These are phyloP conservation scores for Pseudochaenichthys georgianus DNA, from an alignment of 2,797 vertebrate species.

Conservation along the genomic window DNA sequence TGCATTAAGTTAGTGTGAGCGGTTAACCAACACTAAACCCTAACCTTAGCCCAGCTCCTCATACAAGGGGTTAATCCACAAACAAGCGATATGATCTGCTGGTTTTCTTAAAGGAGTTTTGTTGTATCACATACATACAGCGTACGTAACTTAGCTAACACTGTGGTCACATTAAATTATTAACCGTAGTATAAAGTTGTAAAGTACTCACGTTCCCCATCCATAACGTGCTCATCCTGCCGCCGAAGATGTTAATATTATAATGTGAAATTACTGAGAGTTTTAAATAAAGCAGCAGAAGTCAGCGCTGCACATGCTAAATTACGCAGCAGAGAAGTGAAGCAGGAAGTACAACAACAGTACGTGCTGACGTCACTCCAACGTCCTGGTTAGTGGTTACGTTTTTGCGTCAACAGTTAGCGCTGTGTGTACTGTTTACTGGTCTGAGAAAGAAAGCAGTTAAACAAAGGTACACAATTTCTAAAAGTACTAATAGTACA, in stretches of 20 bases:
- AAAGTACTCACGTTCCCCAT: conserved; percentile 82
- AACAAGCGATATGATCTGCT: background rate
- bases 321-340: background rate
- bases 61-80: background rate
- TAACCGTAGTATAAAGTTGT: background rate
- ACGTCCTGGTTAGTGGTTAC: background rate
- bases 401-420: background rate
- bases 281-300: background rate
- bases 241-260: background rate
- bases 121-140: background rate
- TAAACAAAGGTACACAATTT: too few species aligned
- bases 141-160: background rate
- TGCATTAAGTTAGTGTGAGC: background rate
- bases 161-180: background rate
- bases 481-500: too few species aligned
- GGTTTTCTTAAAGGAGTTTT: background rate
- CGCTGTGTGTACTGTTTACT: too few species aligned
- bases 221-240: conserved; percentile 81
- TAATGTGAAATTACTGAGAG: background rate
- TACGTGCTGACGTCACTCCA: conserved; percentile 15
- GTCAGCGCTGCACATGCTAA: conserved; percentile 13
- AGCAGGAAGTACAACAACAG: background rate
- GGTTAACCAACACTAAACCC: background rate
- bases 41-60: background rate
- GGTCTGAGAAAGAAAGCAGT: too few species aligned